Base-by-base conservation (phyloP, 37 sponge, comb jelly and placozoan genomes). In the Dysidea cf. avara region DNA sequence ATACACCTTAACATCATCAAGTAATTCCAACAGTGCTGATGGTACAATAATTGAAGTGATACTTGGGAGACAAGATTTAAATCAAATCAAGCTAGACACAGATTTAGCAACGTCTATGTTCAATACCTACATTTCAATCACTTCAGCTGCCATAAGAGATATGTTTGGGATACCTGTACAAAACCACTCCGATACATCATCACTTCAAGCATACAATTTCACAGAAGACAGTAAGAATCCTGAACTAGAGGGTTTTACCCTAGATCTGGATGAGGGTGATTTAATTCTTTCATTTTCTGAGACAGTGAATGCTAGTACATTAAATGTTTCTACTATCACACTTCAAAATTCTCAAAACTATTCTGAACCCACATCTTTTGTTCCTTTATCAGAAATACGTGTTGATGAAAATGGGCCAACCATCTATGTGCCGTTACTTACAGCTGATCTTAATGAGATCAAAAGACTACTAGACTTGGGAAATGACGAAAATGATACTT, bases 201-300 rank as follows among this genome's bases (percentile, higher is more conserved):
- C 88, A 16, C 69, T 83, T 0, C 66, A 52, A 30, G 88, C 83
- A 7, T 59, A 39, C 33, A 92, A 87, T 26, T 92, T 72, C 63
- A 87, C 88, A n/a, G 55, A 21, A 29, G 96, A 95, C 51, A 28
- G 29, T 1, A 52, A 83, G 0, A 3, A 61, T 24, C 96, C 96
- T 38, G 36, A 46, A 31, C 64, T 90, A 11, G 35, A 64, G 0
- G 39, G 29, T 18, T 90, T 87, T 40, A 55, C 12, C 43, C 74
- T 95, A 21, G 83, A 90, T 65, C 57, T 95, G 22, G 66, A 75
- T 38, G 81, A 70, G 55, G 82, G 78, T 7, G 81, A 68, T 14
- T 82, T 95, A 30, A 83, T 72, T 13, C 60, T 95, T 30, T 67
- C 48, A 56, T 95, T 95, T 67, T 80, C 85, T 18, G 96, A 95